Conservation (phyloP, 2,113 vertebrate species). For the Herpetotheres cachinnans region DNA sequence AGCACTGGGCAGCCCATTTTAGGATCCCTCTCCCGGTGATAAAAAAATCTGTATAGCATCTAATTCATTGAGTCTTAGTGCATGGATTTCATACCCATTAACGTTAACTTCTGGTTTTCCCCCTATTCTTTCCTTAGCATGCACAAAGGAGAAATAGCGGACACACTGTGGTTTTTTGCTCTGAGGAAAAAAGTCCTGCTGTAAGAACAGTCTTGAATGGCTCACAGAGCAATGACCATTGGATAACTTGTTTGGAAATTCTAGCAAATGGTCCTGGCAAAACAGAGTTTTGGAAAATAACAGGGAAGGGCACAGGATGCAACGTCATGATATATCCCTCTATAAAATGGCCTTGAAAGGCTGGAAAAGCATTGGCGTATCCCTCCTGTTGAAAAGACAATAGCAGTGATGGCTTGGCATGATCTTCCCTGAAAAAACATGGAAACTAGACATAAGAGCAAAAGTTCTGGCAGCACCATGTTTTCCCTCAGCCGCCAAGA, state of each 20-base stretch:
- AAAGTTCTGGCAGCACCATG: neutral
- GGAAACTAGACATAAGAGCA: constrained; percentile 25
- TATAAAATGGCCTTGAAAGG: neutral
- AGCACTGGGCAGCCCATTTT: neutral
- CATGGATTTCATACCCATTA: neutral
- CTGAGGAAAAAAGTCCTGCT: neutral
- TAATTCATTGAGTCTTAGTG: neutral
- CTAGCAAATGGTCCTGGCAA: constrained; percentile 5
- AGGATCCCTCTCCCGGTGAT: neutral
- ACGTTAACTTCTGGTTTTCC: neutral
- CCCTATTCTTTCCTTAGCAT: neutral
- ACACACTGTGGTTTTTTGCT: neutral
- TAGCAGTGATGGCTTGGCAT: constrained; percentile 1
- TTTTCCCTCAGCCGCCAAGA: neutral
- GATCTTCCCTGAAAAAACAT: neutral
- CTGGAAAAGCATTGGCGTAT: neutral
- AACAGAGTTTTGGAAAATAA: neutral
- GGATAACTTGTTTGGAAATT: constrained; percentile 23
- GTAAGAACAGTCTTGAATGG: neutral
- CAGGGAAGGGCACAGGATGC: neutral
- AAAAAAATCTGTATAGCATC: neutral
- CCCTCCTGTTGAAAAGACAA: constrained; percentile 22
- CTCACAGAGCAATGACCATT: neutral
- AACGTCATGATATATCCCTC: neutral
- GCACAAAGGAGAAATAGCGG: neutral